phyloP scores from a whole-genome alignment of 2,113 vertebrate species.

The Pholis gunnellus region DNA sequence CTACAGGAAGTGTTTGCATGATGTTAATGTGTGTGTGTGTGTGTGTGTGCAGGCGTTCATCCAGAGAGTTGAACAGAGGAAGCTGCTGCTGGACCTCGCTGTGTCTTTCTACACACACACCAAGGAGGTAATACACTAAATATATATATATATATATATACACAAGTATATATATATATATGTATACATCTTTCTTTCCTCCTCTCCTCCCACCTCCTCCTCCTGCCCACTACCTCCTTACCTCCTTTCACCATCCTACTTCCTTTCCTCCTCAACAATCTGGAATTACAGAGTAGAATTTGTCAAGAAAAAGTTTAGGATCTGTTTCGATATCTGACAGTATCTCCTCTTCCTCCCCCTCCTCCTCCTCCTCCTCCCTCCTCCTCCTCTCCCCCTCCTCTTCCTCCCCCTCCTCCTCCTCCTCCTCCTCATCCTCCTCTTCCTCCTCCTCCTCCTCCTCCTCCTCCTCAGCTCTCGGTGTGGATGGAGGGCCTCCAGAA shows the following conservation, averaged over 20 bases:
- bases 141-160: no score
- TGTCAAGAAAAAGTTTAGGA: not conserved
- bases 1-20: not conserved
- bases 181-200: no score
- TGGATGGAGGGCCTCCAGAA: constrained; percentile 84
- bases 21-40: not conserved
- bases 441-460: no score
- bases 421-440: not conserved
- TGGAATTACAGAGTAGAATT: not conserved
- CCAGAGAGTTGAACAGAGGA: constrained; percentile 79
- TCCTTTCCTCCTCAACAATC: no score
- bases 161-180: no score
- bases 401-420: no score
- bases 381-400: no score
- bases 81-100: constrained; percentile 78
- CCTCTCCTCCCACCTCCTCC: no score
- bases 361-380: not conserved
- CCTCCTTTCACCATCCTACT: not conserved
- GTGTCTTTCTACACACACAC: constrained; percentile 83
- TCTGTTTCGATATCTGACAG: not conserved
- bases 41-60: constrained; percentile 75
- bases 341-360: no score
- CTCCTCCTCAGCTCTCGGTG: constrained; percentile 62
- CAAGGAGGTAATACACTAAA: constrained; percentile 70
- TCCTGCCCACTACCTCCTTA: no score